Evolutionary conservation across 1,140 invertebrate genomes (phyloP), one percentile per base, ranked within the genome.

Genomic region (Trinorchestia longiramus): DNA sequence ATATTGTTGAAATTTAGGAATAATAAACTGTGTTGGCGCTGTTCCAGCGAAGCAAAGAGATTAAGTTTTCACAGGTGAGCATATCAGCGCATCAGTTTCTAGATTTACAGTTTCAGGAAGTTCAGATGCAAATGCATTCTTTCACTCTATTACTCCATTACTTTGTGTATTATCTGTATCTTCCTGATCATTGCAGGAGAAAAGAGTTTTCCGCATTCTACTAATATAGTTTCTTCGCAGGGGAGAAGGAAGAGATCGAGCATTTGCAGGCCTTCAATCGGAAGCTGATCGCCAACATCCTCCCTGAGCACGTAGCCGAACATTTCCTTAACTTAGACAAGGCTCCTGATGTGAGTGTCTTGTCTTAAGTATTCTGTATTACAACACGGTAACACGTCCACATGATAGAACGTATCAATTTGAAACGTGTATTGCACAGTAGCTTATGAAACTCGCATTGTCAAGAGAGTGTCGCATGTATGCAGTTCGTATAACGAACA

Each of bases 161-260:
- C 15, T 77, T 77, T 77, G 28, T 36, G 62, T 36, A 77, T 36
- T 23, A 77, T 11, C 62, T 77, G 1, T 36, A 28, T 77, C 36
- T 11, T 77, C 1, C 28, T 77, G 62, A 3, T 77, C 47, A 53
- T 53, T 53, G 6, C 6, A 19, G 19, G 19, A 53, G 47, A 53
- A 53, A 53, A 53, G 19, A 53, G 6, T 53, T 6, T 53, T 77
- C 62, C 28, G 62, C 44, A 40, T 77, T 77, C 62, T 43, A 95
- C 62, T 1, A 95, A 95, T 95, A 0, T 94, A 96, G n/a, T 47
- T 43, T 95, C 88, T 94, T 97, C 97, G 57, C 97, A 98, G 98
- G 99, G 97, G 99, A 99, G 97, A 99, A 99, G 97, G 98, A 99
- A 97, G 99, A 99, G 97, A 99, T 99, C 98, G 99, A 99, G 97